Evolutionary conservation across 2,797 vertebrate genomes (phyloP).

Genomic region (Pampus argenteus): DNA sequence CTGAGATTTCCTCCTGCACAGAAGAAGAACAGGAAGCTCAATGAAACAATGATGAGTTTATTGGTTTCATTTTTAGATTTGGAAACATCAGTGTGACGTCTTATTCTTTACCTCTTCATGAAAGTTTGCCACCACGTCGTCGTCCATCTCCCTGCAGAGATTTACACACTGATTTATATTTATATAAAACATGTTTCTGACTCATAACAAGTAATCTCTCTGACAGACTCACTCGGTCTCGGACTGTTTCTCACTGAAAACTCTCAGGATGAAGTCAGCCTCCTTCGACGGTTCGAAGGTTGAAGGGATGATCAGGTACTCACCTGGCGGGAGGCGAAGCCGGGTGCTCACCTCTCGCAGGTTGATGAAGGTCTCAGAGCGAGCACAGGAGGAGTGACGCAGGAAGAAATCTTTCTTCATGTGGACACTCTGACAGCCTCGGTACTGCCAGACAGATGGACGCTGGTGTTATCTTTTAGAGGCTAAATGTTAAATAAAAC

Average conservation of each 20-base stretch:
- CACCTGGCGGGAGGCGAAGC: constrained; percentile 90
- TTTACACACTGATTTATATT: neutral
- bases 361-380: constrained; percentile 92
- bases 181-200: neutral
- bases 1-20: constrained; percentile 85
- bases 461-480: neutral
- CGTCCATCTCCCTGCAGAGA: constrained; percentile 88
- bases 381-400: constrained; percentile 88
- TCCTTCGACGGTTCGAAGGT: constrained; percentile 92
- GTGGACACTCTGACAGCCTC: constrained; percentile 85
- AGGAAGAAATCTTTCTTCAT: constrained; percentile 96
- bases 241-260: constrained; percentile 93
- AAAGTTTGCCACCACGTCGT: constrained; percentile 81
- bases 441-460: constrained; percentile 73
- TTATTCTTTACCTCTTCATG: constrained; percentile 85
- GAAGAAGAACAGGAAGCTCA: neutral
- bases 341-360: constrained; percentile 91
- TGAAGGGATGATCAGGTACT: constrained; percentile 93
- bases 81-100: neutral
- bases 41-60: neutral
- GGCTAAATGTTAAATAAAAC: neutral
- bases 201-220: neutral
- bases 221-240: constrained; percentile 82
- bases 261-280: constrained; percentile 90
- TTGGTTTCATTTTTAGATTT: neutral